A percentile compares a stretch with the other conserved stretches of the same genome.
These are phyloP conservation scores for Apoderus coryli DNA, from an alignment of 2,888 invertebrate genomes.

Conservation along the genomic window DNA sequence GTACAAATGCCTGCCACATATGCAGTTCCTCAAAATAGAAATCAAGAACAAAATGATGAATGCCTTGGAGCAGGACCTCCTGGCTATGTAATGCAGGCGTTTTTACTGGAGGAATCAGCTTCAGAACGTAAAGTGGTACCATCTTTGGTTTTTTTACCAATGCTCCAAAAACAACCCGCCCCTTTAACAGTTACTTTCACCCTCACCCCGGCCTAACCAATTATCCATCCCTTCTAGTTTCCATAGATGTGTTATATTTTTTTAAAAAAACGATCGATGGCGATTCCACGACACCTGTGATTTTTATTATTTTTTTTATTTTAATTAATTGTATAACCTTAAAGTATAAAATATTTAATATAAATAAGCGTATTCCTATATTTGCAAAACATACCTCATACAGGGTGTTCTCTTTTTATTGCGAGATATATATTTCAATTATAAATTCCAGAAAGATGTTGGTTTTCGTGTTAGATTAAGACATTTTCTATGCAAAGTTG, in stretches of 20 bases:
- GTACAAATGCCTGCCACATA: conserved; percentile 47
- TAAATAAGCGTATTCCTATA: conserved; percentile 29
- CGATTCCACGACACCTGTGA: conserved; percentile 38
- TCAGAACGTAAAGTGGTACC: conserved; percentile 57
- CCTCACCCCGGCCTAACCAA: conserved; percentile 74
- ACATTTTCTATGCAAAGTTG: too few species aligned
- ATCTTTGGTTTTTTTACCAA: conserved; percentile 87
- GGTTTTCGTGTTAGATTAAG: too few species aligned
- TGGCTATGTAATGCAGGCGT: conserved; percentile 80
- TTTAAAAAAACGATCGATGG: conserved; percentile 33
- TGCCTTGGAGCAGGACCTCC: conserved; percentile 17
- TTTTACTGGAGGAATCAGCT: conserved; percentile 57
- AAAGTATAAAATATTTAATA: conserved; percentile 22
- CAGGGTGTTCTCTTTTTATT: conserved; percentile 14
- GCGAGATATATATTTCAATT: conserved; percentile 31
- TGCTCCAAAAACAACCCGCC: conserved; percentile 72
- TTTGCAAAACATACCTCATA: conserved; percentile 28
- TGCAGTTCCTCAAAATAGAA: conserved; percentile 41
- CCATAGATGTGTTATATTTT: conserved; percentile 33
- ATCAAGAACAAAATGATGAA: conserved; percentile 19
- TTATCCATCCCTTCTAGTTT: conserved; percentile 23
- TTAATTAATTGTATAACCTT: conserved; percentile 30
- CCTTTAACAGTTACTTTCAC: conserved; percentile 84
- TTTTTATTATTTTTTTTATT: conserved; percentile 35
- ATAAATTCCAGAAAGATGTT: too few species aligned